Evolutionary conservation across 2,113 vertebrate genomes (phyloP), one percentile per base, ranked within the genome.

Genomic region (Otolemur garnettii): DNA sequence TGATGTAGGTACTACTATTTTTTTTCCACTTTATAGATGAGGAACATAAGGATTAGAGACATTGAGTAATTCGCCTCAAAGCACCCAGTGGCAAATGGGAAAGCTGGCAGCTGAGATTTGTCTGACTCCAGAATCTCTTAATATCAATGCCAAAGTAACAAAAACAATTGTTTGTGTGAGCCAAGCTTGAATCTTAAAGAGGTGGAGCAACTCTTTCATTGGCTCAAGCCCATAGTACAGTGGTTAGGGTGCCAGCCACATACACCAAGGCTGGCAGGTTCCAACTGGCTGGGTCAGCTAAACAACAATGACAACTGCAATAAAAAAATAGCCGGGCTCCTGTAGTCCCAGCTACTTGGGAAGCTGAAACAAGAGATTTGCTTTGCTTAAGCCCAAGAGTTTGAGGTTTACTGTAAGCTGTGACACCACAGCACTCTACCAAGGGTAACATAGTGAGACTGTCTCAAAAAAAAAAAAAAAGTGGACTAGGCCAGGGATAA

Each of bases 81-180:
- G 28, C 60, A 55, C 33, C 35, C 22, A n/a, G 0, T 83, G 75
- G n/a, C 15, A 35, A 64, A 42, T 42, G 45, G 33, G 38, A 87
- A 75, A 74, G 17, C 38, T 68, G 22, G 22, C 57, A 64, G 0
- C 15, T 35, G 33, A 33, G 50, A 17, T 68, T 22, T 84, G 5
- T 71, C 72, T 72, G 26, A 68, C 80, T 96, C 53, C 30, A 64
- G 33, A 96, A 86, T 21, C 45, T 57, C 30, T 81, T 75, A 84
- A 38, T 85, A 66, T 53, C 38, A 66, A 18, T 59, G 24, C 30
- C 26, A 50, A 19, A 42, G 79, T 79, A 57, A 86, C 55, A 74
- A 82, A 91, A 78, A n/a, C 30, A 68, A 9, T n/a, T 93, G 11
- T 85, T 85, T 42, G 24, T 5, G 1, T 30, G 55, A 33, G 30